Evolutionary conservation across 2,888 invertebrate genomes (phyloP).

Genomic region (Crematogaster levior): DNA sequence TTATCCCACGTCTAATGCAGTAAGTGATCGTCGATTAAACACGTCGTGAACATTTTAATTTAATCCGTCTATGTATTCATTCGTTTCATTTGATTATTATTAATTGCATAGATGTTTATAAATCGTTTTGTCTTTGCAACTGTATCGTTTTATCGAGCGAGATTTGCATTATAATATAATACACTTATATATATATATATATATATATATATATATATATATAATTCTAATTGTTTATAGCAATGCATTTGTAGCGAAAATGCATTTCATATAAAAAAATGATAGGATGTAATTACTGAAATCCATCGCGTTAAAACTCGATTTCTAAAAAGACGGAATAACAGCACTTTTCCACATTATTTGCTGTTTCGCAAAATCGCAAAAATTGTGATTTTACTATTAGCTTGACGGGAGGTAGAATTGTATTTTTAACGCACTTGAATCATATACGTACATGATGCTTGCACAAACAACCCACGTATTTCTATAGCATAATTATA

Average conservation of each 20-base stretch:
- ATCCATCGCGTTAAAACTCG: background rate
- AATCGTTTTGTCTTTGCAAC: background rate
- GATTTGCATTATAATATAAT: background rate
- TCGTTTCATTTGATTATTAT: background rate
- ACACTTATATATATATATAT: too few relatives aligned
- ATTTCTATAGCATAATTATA: background rate
- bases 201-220: too few relatives aligned
- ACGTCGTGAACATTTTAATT: background rate
- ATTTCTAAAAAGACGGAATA: background rate
- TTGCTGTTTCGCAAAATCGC: background rate
- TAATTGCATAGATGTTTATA: background rate
- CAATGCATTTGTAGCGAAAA: background rate
- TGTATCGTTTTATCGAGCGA: background rate
- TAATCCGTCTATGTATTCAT: too few relatives aligned
- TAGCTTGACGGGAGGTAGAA: background rate
- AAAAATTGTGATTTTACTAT: background rate
- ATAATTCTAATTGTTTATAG: background rate
- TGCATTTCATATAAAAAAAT: background rate
- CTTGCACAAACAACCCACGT: background rate
- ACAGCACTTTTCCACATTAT: background rate
- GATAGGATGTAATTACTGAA: background rate
- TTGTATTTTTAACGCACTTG: constrained; percentile 2
- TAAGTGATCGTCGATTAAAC: background rate
- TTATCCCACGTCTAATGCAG: background rate
- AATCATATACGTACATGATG: background rate